A percentile compares a stretch with the other conserved stretches of the same genome.
Evolutionary conservation across 2,888 invertebrate genomes (phyloP).

Genomic region (Rapana venosa): DNA sequence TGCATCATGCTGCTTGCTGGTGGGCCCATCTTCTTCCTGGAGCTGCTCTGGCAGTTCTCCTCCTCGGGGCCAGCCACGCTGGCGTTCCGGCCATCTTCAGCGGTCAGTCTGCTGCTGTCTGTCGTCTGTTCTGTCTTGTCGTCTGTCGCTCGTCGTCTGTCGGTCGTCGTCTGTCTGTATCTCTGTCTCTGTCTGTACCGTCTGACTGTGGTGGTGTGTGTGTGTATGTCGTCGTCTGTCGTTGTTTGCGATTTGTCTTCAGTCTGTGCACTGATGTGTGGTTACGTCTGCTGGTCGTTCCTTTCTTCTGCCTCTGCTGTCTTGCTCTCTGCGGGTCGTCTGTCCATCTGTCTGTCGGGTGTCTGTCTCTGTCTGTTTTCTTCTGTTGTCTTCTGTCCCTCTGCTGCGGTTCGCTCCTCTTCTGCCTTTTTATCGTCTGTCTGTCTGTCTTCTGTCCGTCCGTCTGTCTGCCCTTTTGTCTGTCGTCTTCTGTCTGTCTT

Average conservation of each 20-base stretch:
- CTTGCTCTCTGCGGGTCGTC: too few species aligned
- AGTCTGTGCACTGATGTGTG: too few species aligned
- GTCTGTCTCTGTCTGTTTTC: too few species aligned
- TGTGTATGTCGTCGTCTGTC: too few species aligned
- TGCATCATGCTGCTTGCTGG: conserved; percentile 74
- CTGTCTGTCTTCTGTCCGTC: too few species aligned
- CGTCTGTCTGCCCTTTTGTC: neutral
- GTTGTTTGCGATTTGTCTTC: too few species aligned
- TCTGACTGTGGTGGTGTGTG: too few species aligned
- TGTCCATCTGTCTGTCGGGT: too few species aligned
- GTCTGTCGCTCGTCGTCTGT: neutral
- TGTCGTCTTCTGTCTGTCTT: neutral
- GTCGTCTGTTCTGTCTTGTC: neutral
- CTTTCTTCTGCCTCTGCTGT: too few species aligned
- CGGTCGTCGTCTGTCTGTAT: neutral
- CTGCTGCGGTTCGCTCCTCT: neutral
- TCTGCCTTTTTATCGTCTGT: neutral
- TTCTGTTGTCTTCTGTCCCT: too few species aligned
- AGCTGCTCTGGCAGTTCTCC: conserved; percentile 78
- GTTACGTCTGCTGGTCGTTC: too few species aligned
- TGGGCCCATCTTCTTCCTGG: conserved; percentile 78
- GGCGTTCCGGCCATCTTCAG: conserved; percentile 76
- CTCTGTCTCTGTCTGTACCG: neutral
- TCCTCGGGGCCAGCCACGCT: conserved; percentile 76
- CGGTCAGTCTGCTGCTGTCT: conserved; percentile 56